Base-by-base conservation (phyloP, 2,888 invertebrate genomes). In the Drosophila mimetica region DNA sequence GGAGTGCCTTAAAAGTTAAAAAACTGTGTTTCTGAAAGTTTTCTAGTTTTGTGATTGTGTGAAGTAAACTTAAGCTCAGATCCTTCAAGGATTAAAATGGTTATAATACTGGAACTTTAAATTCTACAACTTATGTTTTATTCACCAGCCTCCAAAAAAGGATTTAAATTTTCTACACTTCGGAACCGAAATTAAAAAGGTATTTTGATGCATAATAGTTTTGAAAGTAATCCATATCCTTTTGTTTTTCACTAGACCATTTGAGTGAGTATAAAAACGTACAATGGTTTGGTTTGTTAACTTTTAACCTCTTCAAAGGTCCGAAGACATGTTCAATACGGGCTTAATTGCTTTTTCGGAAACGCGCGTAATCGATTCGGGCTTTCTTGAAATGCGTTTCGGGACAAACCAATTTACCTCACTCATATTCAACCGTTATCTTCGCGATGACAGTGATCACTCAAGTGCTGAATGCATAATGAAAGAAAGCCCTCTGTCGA, bases 341-440 rank as follows among this genome's bases (percentile, higher is more conserved):
- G 46, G 37, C 60, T 61, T 61, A 61, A 61, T 61, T 61, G 60
- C 60, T 46, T 61, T 39, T 61, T 36, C 16, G 61, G 36, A 46
- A 61, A 63, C 8, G 60, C 46, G 63, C 39, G 30, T 61, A 60
- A 61, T 61, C 30, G 60, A 61, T 61, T 61, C 11, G 63, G 46
- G 37, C 20, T 60, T 39, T 46, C 30, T 16, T 58, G 16, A 58
- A 58, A 18, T 34, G 59, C 18, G 34, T 61, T 61, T 46, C 32
- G 60, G 60, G 60, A 61, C 60, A 61, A 37, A 61, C 63, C 60
- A 60, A 60, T 60, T 60, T 46, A 60, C 61, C 37, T 60, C 60
- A 22, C n/a, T 60, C 60, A 46, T 16, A 39, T 46, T 46, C 63
- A 63, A 37, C 18, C 37, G 37, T 39, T 61, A 46, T 61, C 60